Conservation (phyloP, 2,888 invertebrate species). For the Boloria euphrosyne region DNA sequence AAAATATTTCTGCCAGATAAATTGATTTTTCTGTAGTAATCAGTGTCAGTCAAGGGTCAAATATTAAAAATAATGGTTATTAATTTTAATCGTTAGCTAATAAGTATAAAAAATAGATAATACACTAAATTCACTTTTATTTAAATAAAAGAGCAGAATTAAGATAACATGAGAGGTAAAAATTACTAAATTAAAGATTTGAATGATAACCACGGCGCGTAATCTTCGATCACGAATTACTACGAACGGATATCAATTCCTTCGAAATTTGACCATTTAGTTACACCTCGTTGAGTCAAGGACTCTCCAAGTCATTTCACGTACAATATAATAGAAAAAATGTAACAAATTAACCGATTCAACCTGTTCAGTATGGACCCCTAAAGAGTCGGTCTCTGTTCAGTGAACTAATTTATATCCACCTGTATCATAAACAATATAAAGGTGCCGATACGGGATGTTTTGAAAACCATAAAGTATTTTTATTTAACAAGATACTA, state of each 20-base stretch:
- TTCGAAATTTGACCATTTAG: conserved; percentile 78
- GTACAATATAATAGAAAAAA: conserved; percentile 67
- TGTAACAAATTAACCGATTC: conserved; percentile 76
- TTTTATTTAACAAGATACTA: conserved; percentile 53
- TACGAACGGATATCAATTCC: conserved; percentile 76
- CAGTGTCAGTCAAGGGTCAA: too few relatives aligned
- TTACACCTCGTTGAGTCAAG: conserved; percentile 81
- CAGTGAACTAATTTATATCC: conserved; percentile 79
- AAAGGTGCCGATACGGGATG: conserved; percentile 56
- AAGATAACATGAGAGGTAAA: conserved; percentile 50
- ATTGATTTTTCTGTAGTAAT: too few relatives aligned
- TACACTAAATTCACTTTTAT: conserved; percentile 26
- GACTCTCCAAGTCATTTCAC: conserved; percentile 74
- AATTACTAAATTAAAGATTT: conserved; percentile 75
- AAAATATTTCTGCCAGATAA: too few relatives aligned
- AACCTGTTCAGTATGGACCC: conserved; percentile 74
- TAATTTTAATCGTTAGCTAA: too few relatives aligned
- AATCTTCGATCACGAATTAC: conserved; percentile 64
- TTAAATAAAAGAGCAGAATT: conserved; percentile 31
- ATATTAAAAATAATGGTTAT: too few relatives aligned
- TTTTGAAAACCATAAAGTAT: conserved; percentile 59
- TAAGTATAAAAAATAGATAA: too few relatives aligned
- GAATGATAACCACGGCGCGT: conserved; percentile 71
- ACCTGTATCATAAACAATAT: conserved; percentile 76
- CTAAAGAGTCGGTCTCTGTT: conserved; percentile 75